Evolutionary conservation across 2,113 vertebrate species (phyloP).

Genomic region (Pedetes capensis): DNA sequence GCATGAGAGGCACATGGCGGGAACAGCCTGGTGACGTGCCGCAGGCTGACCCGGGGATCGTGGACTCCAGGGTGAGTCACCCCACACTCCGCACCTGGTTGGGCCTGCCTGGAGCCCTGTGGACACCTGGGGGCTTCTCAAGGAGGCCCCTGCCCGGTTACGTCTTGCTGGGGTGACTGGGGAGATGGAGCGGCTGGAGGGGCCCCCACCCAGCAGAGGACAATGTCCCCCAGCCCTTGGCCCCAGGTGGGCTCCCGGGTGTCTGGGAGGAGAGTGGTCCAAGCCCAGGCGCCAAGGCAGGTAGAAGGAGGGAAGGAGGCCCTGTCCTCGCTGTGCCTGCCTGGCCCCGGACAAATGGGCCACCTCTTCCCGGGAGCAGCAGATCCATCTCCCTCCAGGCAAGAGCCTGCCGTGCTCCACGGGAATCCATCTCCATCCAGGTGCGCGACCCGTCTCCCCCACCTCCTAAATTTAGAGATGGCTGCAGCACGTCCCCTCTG

Average conservation of each 20-base stretch:
- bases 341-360: not conserved
- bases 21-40: too few relatives aligned
- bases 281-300: not conserved
- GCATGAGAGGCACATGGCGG: too few relatives aligned
- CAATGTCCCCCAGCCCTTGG: rapidly evolving
- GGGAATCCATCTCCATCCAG: not conserved
- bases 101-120: too few relatives aligned
- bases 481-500: not conserved
- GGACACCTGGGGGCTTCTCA: not conserved
- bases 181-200: rapidly evolving
- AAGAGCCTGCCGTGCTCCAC: rapidly evolving
- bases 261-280: not conserved
- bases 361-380: rapidly evolving
- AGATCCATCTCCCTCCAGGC: not conserved
- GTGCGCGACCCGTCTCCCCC: not conserved
- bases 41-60: not conserved
- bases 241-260: not conserved
- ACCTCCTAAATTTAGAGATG: not conserved
- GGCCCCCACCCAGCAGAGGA: not conserved
- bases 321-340: rapidly evolving
- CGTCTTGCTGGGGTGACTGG: not conserved
- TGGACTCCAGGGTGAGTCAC: rapidly evolving
- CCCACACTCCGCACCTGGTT: too few relatives aligned
- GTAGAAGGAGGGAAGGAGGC: not conserved
- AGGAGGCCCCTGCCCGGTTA: not conserved